phyloP scores from a whole-genome alignment of 2,888 invertebrate species.

The Eupithecia centaureata region DNA sequence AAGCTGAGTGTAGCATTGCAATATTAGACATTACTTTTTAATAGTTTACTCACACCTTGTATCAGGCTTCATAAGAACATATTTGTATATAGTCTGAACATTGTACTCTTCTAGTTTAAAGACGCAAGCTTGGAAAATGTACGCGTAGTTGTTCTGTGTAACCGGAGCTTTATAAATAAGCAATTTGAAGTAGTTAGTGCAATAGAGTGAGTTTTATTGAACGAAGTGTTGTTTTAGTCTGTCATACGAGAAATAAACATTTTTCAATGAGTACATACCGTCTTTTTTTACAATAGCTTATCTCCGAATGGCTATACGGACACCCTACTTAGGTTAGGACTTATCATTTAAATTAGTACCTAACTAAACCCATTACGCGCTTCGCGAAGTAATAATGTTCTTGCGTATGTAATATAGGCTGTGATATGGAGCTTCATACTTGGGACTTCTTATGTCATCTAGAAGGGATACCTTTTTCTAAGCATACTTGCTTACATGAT shows the following conservation, averaged over 20 bases:
- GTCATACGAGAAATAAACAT: conserved; percentile 72
- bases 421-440: too few species aligned
- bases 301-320: neutral
- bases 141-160: conserved; percentile 44
- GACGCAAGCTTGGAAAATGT: conserved; percentile 33
- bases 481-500: too few species aligned
- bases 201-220: conserved; percentile 68
- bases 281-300: conserved; percentile 17
- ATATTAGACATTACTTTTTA: conserved; percentile 5
- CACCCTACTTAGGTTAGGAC: neutral
- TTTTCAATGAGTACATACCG: conserved; percentile 55
- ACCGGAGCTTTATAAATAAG: conserved; percentile 70
- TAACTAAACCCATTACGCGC: too few species aligned
- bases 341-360: too few species aligned
- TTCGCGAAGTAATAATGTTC: too few species aligned
- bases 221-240: conserved; percentile 72
- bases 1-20: conserved; percentile 9
- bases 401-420: too few species aligned
- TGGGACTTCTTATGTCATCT: too few species aligned
- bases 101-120: conserved; percentile 19
- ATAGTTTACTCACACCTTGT: neutral
- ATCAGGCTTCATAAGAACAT: neutral
- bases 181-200: conserved; percentile 54
- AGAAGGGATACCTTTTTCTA: too few species aligned
- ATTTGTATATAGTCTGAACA: conserved; percentile 2